Evolutionary conservation across 2,797 vertebrate genomes (phyloP).

Genomic region (Hephaestus fuliginosus): DNA sequence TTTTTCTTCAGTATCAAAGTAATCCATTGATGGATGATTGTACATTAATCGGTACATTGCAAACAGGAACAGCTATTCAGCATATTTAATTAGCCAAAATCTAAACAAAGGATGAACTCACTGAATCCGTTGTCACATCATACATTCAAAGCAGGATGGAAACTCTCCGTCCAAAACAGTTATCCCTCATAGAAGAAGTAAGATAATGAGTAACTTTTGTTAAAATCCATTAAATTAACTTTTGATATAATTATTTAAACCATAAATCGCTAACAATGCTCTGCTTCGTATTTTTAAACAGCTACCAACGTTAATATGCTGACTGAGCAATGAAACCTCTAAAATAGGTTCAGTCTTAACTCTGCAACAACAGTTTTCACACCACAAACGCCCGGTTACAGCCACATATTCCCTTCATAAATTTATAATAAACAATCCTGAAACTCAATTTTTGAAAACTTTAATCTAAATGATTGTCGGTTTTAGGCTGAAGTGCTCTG

Average conservation of each 20-base stretch:
- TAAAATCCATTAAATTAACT: background rate
- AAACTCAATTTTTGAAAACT: background rate
- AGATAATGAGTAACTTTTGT: background rate
- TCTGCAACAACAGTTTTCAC: background rate
- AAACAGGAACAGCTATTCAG: background rate
- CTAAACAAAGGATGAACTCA: background rate
- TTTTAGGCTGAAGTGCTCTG: background rate
- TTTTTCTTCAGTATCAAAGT: background rate
- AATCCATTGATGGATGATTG: background rate
- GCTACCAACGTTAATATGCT: background rate
- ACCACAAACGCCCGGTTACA: no score
- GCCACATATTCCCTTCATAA: background rate
- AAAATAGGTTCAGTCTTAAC: background rate
- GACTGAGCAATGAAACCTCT: background rate
- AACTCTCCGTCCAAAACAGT: background rate
- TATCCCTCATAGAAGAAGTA: background rate
- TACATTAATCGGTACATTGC: accelerated
- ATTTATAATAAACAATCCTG: background rate
- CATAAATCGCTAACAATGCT: background rate
- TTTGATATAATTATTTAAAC: background rate
- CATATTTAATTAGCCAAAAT: background rate
- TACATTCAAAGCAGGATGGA: background rate
- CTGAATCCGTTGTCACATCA: background rate
- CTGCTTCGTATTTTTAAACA: background rate
- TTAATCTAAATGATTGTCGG: background rate